Conservation (phyloP, 2,888 invertebrate genomes). For the Disparrhopalites patrizii region DNA sequence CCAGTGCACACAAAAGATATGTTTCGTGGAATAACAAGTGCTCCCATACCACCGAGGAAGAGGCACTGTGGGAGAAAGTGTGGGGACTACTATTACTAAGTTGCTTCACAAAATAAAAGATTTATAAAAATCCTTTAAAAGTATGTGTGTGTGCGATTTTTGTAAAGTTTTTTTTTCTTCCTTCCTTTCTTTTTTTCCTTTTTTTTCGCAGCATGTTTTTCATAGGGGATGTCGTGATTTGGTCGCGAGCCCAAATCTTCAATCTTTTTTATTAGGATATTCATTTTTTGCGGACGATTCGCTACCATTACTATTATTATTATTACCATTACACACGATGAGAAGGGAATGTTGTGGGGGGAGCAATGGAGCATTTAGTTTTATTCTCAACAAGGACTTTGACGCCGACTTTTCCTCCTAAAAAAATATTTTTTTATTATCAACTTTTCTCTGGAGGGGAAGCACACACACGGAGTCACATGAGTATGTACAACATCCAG, state of each 20-base stretch:
- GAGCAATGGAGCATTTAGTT: slow-evolving; percentile 11
- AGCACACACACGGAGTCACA: no score
- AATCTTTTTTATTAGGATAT: slow-evolving; percentile 8
- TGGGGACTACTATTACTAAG: no score
- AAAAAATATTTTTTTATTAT: no score
- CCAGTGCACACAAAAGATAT: no score
- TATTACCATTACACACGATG: slow-evolving; percentile 24
- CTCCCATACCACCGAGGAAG: no score
- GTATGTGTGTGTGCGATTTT: background rate
- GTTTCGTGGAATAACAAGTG: no score
- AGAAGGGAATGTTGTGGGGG: slow-evolving; percentile 12
- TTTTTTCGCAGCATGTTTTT: background rate
- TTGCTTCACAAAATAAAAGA: no score
- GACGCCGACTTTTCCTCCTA: slow-evolving; percentile 1
- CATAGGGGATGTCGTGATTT: slow-evolving; percentile 27
- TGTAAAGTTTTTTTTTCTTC: background rate
- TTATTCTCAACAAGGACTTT: slow-evolving; percentile 13
- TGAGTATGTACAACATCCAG: background rate
- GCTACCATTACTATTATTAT: slow-evolving; percentile 13
- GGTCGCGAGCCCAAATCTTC: slow-evolving; percentile 27
- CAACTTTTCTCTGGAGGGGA: no score
- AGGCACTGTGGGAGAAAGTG: no score
- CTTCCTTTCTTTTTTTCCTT: background rate
- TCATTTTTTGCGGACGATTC: slow-evolving; percentile 2
- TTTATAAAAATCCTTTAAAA: no score